Evolutionary conservation across 2,888 invertebrate species (phyloP), one percentile per base, ranked within the genome.

Genomic region (Ptychoptera contaminata): DNA sequence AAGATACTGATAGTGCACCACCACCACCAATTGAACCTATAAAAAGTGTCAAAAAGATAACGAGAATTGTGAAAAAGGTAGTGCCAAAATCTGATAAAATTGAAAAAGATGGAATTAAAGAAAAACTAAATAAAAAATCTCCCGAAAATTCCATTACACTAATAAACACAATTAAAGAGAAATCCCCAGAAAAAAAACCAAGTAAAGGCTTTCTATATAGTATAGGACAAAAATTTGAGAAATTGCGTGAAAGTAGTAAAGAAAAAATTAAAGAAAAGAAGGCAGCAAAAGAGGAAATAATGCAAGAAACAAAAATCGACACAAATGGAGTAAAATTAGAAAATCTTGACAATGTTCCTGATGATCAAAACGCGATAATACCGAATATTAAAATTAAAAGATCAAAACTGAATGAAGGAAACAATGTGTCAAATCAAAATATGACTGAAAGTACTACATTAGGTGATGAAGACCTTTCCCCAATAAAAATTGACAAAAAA

Each of bases 211-310:
- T 87, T 52, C 65, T 86, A 36, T 82, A 82, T 56, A 77, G 78
- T 0, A 74, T 86, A 53, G 84, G 87, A 38, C 83, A 82, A 56
- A 81, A 79, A 59, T 70, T 81, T 55, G 82, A 82, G 61, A 82
- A 79, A 58, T 70, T 82, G 34, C 67, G 73, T 2, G 67, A 66
- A 47, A 65, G 66, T 15, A 62, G 75, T 2, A 70, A 73, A 42
- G 69, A 67, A 48, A 42, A 23, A 23, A 23, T 23, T 23, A 61
- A 58, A 40, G 62, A 62, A 3, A 61, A 58, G 41, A 61, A 59
- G 31, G 14, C 12, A 12, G 2, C 8, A 9, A 32, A 32, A 15
- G 42, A 35, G 16, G 47, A 40, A 35, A 45, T 47, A 37, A 34
- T 43, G 12, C 40, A 40, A 8, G 37, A 38, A 12, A 12, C 4